These are phyloP conservation scores for Cuculus canorus DNA, from an alignment of 2,797 vertebrate genomes.

Conservation along the genomic window DNA sequence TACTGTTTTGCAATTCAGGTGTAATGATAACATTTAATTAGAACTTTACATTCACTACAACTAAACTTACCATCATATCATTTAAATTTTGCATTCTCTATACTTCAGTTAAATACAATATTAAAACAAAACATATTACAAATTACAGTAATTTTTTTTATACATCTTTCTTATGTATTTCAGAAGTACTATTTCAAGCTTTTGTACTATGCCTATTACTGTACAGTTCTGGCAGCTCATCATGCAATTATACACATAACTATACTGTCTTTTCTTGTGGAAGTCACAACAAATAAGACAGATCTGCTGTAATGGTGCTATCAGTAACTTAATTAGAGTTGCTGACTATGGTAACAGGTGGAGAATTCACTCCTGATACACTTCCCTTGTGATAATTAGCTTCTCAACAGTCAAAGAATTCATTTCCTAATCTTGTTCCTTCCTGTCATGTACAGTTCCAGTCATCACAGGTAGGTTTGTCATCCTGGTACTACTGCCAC, in stretches of 20 bases:
- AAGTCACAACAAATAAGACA: not conserved
- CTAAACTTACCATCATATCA: not conserved
- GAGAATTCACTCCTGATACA: not conserved
- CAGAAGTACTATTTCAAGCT: not conserved
- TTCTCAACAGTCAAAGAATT: not conserved
- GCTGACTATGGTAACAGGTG: not conserved
- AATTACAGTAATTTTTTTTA: not conserved
- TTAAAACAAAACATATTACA: not conserved
- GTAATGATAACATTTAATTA: not conserved
- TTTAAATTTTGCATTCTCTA: not conserved
- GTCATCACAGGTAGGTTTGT: not conserved
- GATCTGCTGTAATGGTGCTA: not conserved
- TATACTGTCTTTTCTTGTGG: not conserved
- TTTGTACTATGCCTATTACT: not conserved
- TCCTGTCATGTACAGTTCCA: not conserved
- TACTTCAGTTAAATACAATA: not conserved
- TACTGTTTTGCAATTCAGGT: not conserved
- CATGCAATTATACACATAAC: not conserved
- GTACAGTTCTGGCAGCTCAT: not conserved
- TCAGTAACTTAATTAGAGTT: not conserved
- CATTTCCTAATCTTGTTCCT: not conserved
- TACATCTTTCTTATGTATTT: not conserved
- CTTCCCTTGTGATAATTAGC: not conserved
- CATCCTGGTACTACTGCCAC: not conserved
- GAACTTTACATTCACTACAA: not conserved